Percentiles rank a stretch among this genome's conserved stretches.
Conservation (phyloP, 2,113 vertebrate species). For the Xiphophorus maculatus region DNA sequence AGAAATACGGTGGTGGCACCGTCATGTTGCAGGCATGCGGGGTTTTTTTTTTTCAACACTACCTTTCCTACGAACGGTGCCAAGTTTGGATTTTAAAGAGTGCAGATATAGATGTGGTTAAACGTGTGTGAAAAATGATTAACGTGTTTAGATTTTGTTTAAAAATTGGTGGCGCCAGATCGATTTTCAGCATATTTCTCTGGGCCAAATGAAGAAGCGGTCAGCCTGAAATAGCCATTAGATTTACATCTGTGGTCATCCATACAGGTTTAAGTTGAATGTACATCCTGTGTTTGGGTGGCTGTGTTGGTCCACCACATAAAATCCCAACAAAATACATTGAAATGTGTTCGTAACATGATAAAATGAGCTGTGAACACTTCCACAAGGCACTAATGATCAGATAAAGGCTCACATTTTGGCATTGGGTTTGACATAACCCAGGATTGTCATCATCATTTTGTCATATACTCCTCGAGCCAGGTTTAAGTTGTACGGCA, state of each 20-base stretch:
- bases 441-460: constrained; percentile 81
- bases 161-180: no score
- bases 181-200: not conserved
- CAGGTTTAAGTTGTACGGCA: constrained; percentile 81
- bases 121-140: no score
- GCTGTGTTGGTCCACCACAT: not conserved
- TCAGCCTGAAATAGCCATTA: not conserved
- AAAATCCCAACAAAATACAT: not conserved
- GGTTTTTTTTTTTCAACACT: not conserved
- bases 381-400: not conserved
- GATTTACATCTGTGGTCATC: not conserved
- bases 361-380: not conserved
- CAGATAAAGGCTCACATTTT: constrained; percentile 73
- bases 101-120: not conserved
- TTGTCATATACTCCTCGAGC: constrained; percentile 81
- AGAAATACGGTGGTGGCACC: no score
- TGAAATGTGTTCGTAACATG: not conserved
- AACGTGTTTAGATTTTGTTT: no score
- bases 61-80: not conserved
- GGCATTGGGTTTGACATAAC: constrained; percentile 78
- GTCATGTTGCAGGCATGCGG: not conserved
- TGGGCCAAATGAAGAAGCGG: not conserved
- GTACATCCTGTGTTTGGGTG: not conserved
- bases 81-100: not conserved
- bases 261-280: no score